Evolutionary conservation across 2,113 vertebrate species (phyloP), one percentile per base, ranked within the genome.

Genomic region (Micromys minutus): DNA sequence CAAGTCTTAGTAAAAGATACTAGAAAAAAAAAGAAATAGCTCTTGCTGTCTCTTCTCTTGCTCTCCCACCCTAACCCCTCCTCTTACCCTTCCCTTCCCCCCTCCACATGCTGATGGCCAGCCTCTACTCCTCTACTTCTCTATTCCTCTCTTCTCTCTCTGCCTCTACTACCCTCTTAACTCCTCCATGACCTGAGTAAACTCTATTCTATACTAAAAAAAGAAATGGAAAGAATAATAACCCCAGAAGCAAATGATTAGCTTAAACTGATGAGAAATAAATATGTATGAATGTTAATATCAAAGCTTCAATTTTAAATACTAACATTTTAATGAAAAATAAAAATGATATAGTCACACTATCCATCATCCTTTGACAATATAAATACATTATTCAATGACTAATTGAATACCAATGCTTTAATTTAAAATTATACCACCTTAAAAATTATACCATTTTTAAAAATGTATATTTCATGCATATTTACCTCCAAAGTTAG

Each of bases 201-300:
- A n/a, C n/a, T n/a, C n/a, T n/a, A n/a, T n/a, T n/a, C n/a, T n/a
- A n/a, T n/a, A n/a, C n/a, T n/a, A n/a, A n/a, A n/a, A n/a, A n/a
- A n/a, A 92, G 81, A 97, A 93, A 91, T 67, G 17, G 80, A 91
- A 45, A 89, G 12, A 85, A 31, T 63, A 92, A 90, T 86, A 85
- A 89, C 74, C 55, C 36, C 57, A 95, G 55, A 92, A 85, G 39
- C 57, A 97, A 96, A 87, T 61, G 89, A 65, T 85, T 45, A 87
- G 85, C 75, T 87, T 92, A 90, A 7, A 79, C 2, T 83, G 47
- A 89, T 74, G 47, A 94, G 61, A 90, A 96, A 71, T 80, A 90
- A 94, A 72, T 76, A 94, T 42, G 79, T 31, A 47, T 75, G 55
- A 59, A 94, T 16, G 13, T n/a, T 7, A 90, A 93, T 36, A 16